A percentile compares a stretch with the other conserved stretches of the same genome.
These are phyloP conservation scores for Craseonycteris thonglongyai DNA, from an alignment of 2,113 vertebrate species.

Conservation along the genomic window DNA sequence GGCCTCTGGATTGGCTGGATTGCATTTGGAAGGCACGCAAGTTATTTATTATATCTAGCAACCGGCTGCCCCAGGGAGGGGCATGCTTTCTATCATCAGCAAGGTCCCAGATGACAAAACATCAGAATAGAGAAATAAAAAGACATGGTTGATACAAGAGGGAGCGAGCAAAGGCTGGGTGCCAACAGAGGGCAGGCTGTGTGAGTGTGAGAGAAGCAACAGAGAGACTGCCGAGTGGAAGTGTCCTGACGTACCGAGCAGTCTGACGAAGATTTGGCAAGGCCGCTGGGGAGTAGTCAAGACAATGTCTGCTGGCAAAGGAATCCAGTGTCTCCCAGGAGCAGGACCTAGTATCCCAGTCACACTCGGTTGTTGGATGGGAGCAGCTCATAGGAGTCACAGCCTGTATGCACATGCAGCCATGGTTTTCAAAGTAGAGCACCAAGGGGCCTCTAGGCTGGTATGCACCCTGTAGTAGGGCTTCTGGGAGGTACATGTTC, in stretches of 20 bases:
- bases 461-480: neutral
- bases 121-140: neutral
- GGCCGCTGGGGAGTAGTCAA: neutral
- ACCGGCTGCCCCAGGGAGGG: neutral
- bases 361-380: too few species aligned
- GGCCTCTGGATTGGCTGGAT: neutral
- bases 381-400: neutral
- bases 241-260: neutral
- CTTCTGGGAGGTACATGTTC: neutral
- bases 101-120: neutral
- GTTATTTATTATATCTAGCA: neutral
- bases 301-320: neutral
- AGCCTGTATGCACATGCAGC: neutral
- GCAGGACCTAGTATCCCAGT: neutral
- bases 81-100: neutral
- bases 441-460: rapidly evolving
- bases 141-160: neutral
- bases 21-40: neutral
- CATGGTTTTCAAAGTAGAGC: neutral
- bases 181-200: too few species aligned
- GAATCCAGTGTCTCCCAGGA: neutral
- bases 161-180: neutral
- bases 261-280: neutral
- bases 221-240: neutral
- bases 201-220: neutral